Conservation (phyloP, 2,888 invertebrate species). For the Aplocera efformata region DNA sequence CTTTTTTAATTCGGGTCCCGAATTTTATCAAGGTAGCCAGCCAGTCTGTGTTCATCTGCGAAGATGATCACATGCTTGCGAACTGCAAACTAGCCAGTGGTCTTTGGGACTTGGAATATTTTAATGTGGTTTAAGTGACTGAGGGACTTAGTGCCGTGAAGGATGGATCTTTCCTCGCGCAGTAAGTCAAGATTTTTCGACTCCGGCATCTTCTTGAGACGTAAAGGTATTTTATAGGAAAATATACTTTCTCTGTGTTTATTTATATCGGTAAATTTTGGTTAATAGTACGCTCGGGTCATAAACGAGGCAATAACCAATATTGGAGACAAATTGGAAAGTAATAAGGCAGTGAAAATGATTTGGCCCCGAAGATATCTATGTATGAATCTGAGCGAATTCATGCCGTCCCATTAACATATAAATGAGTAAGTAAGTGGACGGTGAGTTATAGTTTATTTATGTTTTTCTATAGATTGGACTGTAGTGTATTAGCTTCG, state of each 20-base stretch:
- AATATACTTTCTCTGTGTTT: conserved; percentile 31
- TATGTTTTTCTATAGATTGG: conserved; percentile 51
- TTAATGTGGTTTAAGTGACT: conserved; percentile 32
- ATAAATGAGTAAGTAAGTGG: conserved; percentile 79
- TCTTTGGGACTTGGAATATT: conserved; percentile 40
- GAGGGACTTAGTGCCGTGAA: conserved; percentile 38
- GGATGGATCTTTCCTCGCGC: conserved; percentile 74
- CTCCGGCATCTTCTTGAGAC: conserved; percentile 76
- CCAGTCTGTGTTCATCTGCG: conserved; percentile 78
- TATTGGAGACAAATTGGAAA: conserved; percentile 78
- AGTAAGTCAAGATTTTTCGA: conserved; percentile 81
- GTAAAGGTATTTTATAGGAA: conserved; percentile 65
- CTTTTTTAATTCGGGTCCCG: conserved; percentile 67
- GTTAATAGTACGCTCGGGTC: conserved; percentile 52
- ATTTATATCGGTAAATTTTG: conserved; percentile 28
- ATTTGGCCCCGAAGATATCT: conserved; percentile 72
- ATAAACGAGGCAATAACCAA: conserved; percentile 75
- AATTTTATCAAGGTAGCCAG: conserved; percentile 70
- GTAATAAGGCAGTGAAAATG: conserved; percentile 79
- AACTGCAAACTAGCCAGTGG: conserved; percentile 63
- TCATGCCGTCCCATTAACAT: conserved; percentile 73
- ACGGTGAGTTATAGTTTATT: conserved; percentile 58
- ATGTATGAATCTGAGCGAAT: conserved; percentile 67
- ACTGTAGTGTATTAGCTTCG: conserved; percentile 49
- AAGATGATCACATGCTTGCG: conserved; percentile 77